Evolutionary conservation across 2,797 vertebrate species (phyloP), one percentile per base, ranked within the genome.

Genomic region (Kryptopterus vitreolus): DNA sequence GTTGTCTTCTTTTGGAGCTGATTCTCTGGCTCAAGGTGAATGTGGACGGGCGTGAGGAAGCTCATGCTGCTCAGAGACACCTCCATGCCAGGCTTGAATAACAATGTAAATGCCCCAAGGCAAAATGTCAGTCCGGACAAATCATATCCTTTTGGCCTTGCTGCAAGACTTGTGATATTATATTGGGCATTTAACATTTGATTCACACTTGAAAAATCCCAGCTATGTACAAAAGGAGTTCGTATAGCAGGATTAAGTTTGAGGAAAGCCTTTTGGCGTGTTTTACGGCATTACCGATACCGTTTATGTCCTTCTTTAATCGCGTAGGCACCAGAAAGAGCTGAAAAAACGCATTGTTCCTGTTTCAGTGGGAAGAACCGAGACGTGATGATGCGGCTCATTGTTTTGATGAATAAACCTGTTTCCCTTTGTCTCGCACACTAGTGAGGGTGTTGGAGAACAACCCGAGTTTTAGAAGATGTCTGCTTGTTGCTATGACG

Each of bases 61-160:
- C 31, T 20, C 57, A 58, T 18, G 31, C 55, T 61, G 50, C 63
- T 80, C 53, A 11, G 80, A 82, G 69, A 76, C 81, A 68, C 69
- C 55, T 18, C 80, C 82, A 80, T 75, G 80, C 83, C 62, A 57
- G 76, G 79, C 66, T 68, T 76, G 84, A 86, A 87, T 87, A 86
- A 83, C 84, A 84, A 83, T 86, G 74, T 24, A 65, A 77, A 68
- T 83, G 77, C 85, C 80, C 79, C 59, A 85, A 86, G 87, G 91
- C 87, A 89, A 87, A 83, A 88, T 90, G 88, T 72, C 89, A 87
- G 87, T 90, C 83, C 81, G 91, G 89, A 92, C 87, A 93, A 93
- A 92, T 92, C 92, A 92, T 91, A 91, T 93, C 90, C 92, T 91
- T 88, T 92, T 93, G 93, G 93, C 93, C 92, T 94, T 93, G 92